Percentiles rank a stretch among this genome's conserved stretches.
Conservation (phyloP, 2,797 vertebrate genomes). For the Vireo griseus region DNA sequence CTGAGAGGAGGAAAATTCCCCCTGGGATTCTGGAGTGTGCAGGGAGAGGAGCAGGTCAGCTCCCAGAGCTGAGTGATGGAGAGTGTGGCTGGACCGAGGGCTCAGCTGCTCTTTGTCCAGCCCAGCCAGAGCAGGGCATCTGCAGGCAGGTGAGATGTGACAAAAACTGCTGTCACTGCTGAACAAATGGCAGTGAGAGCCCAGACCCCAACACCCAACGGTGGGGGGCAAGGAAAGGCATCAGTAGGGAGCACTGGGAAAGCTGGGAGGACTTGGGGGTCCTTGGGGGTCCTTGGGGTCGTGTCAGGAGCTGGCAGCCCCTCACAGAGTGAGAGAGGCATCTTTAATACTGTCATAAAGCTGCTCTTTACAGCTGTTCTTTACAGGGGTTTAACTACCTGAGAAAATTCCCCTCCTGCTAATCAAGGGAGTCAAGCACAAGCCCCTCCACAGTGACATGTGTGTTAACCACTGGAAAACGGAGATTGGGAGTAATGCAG, state of each 20-base stretch:
- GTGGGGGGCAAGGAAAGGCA: background rate
- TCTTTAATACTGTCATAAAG: background rate
- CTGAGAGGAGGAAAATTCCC: background rate
- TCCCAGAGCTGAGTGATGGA: background rate
- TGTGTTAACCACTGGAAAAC: accelerated
- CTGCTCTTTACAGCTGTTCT: background rate
- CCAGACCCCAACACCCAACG: background rate
- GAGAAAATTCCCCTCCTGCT: background rate
- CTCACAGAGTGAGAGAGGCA: background rate
- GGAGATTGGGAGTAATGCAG: background rate
- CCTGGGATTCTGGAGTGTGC: background rate
- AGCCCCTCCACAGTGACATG: background rate
- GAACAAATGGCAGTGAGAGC: background rate
- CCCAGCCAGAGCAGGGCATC: background rate
- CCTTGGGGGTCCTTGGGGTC: background rate
- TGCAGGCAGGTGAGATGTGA: background rate
- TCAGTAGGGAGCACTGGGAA: background rate
- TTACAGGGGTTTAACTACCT: background rate
- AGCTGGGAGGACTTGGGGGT: background rate
- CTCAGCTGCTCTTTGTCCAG: background rate
- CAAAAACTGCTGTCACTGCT: background rate
- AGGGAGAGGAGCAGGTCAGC: background rate
- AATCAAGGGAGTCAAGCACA: background rate
- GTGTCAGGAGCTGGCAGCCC: background rate
- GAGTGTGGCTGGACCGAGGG: background rate